Evolutionary conservation across 1,140 invertebrate species (phyloP).

Genomic region (Periplaneta americana): DNA sequence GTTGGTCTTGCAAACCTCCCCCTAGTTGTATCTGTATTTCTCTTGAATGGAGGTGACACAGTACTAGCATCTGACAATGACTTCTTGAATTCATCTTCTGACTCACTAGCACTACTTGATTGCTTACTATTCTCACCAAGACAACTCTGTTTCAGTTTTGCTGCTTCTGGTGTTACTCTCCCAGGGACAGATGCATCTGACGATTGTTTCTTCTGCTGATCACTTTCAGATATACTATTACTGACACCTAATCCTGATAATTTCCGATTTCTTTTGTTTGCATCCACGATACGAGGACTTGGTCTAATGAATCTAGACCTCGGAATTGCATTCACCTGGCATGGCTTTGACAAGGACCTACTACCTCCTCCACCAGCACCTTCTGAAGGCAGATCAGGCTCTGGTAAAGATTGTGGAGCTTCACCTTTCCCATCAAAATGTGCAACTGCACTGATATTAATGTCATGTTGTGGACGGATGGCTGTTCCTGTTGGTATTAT

Average conservation of each 20-base stretch:
- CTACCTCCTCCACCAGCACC: neutral
- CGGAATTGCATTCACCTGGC: constrained; percentile 21
- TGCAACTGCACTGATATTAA: neutral
- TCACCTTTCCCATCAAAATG: neutral
- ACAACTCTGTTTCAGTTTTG: neutral
- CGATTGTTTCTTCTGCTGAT: constrained; percentile 10
- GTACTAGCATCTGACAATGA: neutral
- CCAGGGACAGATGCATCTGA: constrained; percentile 3
- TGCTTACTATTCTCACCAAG: constrained; percentile 40
- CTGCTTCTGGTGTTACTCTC: neutral
- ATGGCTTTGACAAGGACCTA: neutral
- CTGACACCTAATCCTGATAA: neutral
- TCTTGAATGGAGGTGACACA: constrained; percentile 26
- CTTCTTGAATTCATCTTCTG: constrained; percentile 17
- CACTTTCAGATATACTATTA: neutral
- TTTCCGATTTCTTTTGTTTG: constrained; percentile 26
- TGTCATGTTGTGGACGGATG: neutral
- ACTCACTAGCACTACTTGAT: constrained; percentile 36
- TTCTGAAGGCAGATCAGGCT: neutral
- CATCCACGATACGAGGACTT: constrained; percentile 34
- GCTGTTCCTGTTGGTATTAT: neutral
- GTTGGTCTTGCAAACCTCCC: neutral
- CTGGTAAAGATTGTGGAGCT: neutral
- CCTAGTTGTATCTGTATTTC: constrained; percentile 26
- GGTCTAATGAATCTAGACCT: constrained; percentile 36